Evolutionary conservation across 2,113 vertebrate species (phyloP), one percentile per base, ranked within the genome.

Genomic region (Odobenus rosmarus): DNA sequence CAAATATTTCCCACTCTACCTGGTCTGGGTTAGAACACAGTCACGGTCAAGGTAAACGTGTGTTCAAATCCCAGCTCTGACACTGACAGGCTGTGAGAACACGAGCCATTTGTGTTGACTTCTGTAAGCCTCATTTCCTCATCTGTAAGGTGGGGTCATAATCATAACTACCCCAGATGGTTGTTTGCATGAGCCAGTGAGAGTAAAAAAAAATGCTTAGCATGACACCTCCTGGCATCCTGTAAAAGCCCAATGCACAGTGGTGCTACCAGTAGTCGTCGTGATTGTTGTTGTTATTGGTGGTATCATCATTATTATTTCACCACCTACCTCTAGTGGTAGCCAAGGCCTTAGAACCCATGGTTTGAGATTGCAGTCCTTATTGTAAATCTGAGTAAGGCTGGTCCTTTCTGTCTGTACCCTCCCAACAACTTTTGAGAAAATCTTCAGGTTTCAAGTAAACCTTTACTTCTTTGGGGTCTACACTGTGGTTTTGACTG

Each of bases 401-500:
- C 7, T 89, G 15, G 31, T 74, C 76, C 53, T 95, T 96, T 86
- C 53, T 59, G 33, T 69, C 59, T 96, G 59, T 36, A 67, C 21
- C 59, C 8, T 62, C 74, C 91, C 59, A 72, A 93, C 96, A 94
- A 26, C 57, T 79, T 92, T 90, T 84, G 88, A 96, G 93, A 98
- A 88, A 91, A 94, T 79, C 71, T 94, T 90, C 53, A 93, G 49
- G 77, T 93, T 97, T 95, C 88, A 95, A 88, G 74, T 82, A 90
- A 94, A 81, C 51, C 71, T 82, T 88, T 88, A 49, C 71, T 95
- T 90, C 79, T 57, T 90, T 86, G 88, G 95, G 90, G 91, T 97
- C 93, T 93, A 83, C 81, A 82, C 16, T 88, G 89, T 88, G 95
- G 96, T 98, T 98, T 96, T 97, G 61, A 77, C 53, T 87, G 33